Base-by-base conservation (phyloP, 35 echinoderm and acorn worm genomes). In the Apostichopus parvimensis region DNA sequence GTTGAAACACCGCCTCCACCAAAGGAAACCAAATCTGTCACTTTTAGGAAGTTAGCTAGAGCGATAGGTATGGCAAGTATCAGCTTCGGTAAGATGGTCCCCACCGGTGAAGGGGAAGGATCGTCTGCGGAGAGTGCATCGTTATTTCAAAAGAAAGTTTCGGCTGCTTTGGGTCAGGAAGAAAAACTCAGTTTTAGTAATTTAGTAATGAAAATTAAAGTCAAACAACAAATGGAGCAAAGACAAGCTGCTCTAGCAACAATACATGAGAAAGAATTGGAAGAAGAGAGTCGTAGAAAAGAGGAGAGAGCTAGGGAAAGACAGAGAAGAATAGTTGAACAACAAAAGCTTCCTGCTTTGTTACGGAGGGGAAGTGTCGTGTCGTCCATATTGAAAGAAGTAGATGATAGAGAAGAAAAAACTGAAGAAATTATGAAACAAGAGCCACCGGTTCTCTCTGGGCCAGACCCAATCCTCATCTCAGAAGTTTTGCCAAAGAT, bases 401-500 rank as follows among this genome's bases (percentile, higher is more conserved):
- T 58, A 11, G 85, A 87, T 10, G 85, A 87, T 10, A 9, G 64
- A 5, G 64, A 87, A 65, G 85, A 87, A 87, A 11, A 22, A 65
- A 59, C 25, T 15, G 64, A 65, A 8, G 85, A 87, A 9, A 71
- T 71, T 65, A 65, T 87, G 64, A 68, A 87, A 87, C 85, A 71
- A 5, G 85, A 87, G 21, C 85, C 59, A 52, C 64, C 85, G 13
- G 25, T 87, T 52, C 64, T 87, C 25, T 87, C 85, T 9, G 85
- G 85, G 3, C 85, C 85, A 87, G 85, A 87, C 25, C 85, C 85
- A 1, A 64, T 87, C 14, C 24, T 87, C 53, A 87, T 87, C 26
- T 87, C 85, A 23, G 85, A 87, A 87, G 64, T 65, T 87, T 87
- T 87, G 85, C 85, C 85, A 87, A 87, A 87, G 28, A 87, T 87